Conservation (phyloP, 1,140 invertebrate genomes). For the Cydia pomonella region DNA sequence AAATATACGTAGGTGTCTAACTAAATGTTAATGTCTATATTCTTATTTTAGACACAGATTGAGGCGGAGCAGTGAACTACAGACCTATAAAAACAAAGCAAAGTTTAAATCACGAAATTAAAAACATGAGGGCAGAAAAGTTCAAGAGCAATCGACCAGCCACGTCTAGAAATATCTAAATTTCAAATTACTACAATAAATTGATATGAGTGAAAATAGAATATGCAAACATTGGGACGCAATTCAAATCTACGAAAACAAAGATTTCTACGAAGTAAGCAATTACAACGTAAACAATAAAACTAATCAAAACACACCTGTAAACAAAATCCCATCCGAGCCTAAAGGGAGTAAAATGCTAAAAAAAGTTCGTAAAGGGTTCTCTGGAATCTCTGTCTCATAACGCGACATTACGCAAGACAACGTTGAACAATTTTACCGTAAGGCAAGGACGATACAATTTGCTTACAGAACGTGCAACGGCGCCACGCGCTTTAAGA, state of each 20-base stretch:
- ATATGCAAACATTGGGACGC: not conserved
- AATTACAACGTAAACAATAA: not conserved
- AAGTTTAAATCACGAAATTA: not conserved
- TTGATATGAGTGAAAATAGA: not conserved
- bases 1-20: not conserved
- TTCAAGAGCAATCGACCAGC: not conserved
- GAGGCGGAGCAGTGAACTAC: not conserved
- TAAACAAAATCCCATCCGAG: not conserved
- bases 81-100: slow-evolving; percentile 5
- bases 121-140: not conserved
- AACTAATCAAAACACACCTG: not conserved
- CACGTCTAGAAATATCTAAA: not conserved
- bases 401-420: not conserved
- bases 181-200: not conserved
- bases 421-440: slow-evolving; percentile 17
- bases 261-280: not conserved
- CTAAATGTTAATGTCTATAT: not conserved
- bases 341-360: not conserved
- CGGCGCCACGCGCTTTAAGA: not conserved
- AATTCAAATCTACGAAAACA: not conserved
- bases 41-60: not conserved
- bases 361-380: not conserved
- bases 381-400: not conserved
- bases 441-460: slow-evolving; percentile 14
- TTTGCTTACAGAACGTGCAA: slow-evolving; percentile 13